Percentiles rank a stretch among this genome's conserved stretches.
phyloP scores from a whole-genome alignment of 2,888 invertebrate genomes.

The Xanthostigma xanthostigma region DNA sequence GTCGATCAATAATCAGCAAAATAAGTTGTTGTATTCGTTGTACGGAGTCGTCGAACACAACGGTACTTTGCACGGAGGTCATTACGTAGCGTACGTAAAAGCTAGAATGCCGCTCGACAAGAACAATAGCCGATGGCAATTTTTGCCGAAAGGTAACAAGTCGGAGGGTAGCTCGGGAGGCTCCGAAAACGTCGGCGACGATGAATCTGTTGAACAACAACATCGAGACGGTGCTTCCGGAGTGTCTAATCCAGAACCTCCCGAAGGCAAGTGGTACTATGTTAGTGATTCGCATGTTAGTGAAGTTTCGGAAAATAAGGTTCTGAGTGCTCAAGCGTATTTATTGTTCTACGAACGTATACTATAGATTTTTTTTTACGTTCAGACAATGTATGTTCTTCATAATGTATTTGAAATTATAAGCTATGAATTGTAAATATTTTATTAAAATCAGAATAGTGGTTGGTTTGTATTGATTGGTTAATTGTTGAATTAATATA shows the following conservation, averaged over 20 bases:
- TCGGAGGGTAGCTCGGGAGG: conserved; percentile 31
- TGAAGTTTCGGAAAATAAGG: conserved; percentile 64
- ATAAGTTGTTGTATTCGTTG: conserved; percentile 65
- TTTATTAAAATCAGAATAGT: too few relatives aligned
- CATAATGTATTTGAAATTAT: not conserved
- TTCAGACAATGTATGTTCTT: not conserved
- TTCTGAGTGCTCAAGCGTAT: conserved; percentile 81
- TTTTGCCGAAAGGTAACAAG: conserved; percentile 47
- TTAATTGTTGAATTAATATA: too few relatives aligned
- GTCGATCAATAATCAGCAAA: conserved; percentile 27
- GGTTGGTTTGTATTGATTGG: not conserved
- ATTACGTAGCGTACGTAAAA: conserved; percentile 92
- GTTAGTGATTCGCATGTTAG: conserved; percentile 82
- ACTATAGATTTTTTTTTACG: conserved; percentile 34
- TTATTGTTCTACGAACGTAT: conserved; percentile 92
- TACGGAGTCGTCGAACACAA: conserved; percentile 94
- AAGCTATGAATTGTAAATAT: not conserved
- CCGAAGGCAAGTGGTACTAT: conserved; percentile 80
- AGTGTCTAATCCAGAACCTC: conserved; percentile 31
- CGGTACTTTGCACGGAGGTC: conserved; percentile 77
- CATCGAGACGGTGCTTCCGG: conserved; percentile 28
- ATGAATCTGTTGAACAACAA: conserved; percentile 28
- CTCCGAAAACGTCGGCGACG: conserved; percentile 25
- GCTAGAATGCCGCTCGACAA: conserved; percentile 47
- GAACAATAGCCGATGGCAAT: conserved; percentile 57